Evolutionary conservation across 64 coral and sea anemone genomes (phyloP).

Genomic region (Stylophora pistillata): DNA sequence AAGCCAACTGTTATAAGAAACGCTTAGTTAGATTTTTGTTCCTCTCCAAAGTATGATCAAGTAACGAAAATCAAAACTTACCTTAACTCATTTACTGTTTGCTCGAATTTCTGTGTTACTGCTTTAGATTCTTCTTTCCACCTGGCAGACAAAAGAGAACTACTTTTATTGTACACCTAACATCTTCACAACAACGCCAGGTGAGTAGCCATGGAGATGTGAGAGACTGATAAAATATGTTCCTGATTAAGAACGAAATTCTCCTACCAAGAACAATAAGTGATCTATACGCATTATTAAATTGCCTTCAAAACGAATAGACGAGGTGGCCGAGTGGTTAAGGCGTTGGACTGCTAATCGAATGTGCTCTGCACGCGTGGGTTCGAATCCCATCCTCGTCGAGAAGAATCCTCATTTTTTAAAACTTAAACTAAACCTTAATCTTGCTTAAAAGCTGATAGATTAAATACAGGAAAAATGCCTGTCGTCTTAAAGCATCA

Average conservation of each 20-base stretch:
- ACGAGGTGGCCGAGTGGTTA: slow-evolving; percentile 95
- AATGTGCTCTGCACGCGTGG: slow-evolving; percentile 91
- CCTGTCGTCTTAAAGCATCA: too few species aligned
- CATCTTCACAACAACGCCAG: background rate
- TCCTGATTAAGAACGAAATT: too few species aligned
- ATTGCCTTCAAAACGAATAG: background rate
- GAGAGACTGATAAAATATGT: too few species aligned
- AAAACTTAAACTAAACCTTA: too few species aligned
- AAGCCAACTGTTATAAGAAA: too few species aligned
- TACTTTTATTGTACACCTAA: background rate
- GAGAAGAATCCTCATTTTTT: background rate
- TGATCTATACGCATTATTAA: background rate
- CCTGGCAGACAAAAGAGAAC: slow-evolving; percentile 23
- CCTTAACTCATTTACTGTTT: slow-evolving; percentile 81
- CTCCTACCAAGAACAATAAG: background rate
- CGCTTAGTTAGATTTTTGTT: background rate
- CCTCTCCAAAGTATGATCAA: background rate
- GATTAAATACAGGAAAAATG: too few species aligned
- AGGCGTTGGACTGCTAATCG: slow-evolving; percentile 96
- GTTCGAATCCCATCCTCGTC: slow-evolving; percentile 87
- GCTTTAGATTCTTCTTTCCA: slow-evolving; percentile 93
- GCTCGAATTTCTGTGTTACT: slow-evolving; percentile 82
- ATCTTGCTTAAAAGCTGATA: too few species aligned
- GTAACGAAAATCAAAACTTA: background rate
- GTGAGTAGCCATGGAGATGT: background rate